Conservation (phyloP, 2,888 invertebrate species). For the Cremastinae sp. region DNA sequence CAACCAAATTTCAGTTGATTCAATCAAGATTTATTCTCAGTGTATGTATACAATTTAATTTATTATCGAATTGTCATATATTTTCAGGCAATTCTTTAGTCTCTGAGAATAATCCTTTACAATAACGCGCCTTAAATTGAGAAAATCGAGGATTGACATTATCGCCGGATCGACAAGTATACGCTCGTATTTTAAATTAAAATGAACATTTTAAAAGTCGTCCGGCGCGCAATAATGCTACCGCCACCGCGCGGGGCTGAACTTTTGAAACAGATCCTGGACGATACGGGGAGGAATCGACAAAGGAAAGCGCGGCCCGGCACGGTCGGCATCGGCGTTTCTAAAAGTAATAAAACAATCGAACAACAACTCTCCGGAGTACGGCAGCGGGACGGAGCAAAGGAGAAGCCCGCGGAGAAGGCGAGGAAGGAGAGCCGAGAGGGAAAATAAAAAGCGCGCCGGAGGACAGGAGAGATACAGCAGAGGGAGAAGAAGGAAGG, state of each 20-base stretch:
- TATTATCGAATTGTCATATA: no score
- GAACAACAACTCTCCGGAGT: conserved; percentile 71
- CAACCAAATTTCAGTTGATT: no score
- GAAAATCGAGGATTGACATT: no score
- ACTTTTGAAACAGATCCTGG: conserved; percentile 34
- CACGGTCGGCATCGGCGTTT: conserved; percentile 70
- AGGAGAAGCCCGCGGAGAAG: conserved; percentile 59
- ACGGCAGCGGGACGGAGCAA: conserved; percentile 12
- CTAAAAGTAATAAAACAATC: conserved; percentile 77
- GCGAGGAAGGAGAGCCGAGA: conserved; percentile 45
- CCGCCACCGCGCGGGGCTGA: conserved; percentile 27
- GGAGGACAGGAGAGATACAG: conserved; percentile 52
- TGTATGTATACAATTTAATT: no score
- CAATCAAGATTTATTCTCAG: no score
- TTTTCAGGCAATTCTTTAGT: no score
- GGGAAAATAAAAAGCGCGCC: conserved; percentile 45
- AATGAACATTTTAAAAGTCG: conserved; percentile 72
- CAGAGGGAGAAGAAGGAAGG: conserved; percentile 62
- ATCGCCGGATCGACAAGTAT: no score
- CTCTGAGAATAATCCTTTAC: no score
- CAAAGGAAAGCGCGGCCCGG: conserved; percentile 71
- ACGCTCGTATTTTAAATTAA: conserved; percentile 69
- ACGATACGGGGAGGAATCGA: conserved; percentile 62
- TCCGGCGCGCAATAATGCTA: conserved; percentile 69
- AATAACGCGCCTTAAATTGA: no score